phyloP scores from a whole-genome alignment of 2,888 invertebrate species.

The Mythimna albipuncta region DNA sequence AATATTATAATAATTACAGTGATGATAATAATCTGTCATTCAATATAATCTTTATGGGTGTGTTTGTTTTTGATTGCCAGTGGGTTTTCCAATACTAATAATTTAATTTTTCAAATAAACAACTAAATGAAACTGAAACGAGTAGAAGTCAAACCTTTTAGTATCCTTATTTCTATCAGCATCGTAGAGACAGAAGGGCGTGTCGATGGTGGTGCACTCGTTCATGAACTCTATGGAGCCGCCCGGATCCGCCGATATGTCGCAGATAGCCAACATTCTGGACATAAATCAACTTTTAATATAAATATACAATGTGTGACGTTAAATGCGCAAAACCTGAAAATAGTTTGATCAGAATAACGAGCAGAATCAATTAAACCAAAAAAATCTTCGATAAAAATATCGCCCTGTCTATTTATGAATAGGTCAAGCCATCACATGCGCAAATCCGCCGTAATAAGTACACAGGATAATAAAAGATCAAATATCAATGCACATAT shows the following conservation, averaged over 20 bases:
- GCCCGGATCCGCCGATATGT: conserved; percentile 99
- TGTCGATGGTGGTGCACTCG: conserved; percentile 99
- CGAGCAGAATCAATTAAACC: too few relatives aligned
- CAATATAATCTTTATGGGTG: not conserved
- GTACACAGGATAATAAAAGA: too few relatives aligned
- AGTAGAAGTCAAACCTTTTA: conserved; percentile 91
- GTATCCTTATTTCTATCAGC: conserved; percentile 99
- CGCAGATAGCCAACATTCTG: conserved; percentile 98
- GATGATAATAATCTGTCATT: not conserved
- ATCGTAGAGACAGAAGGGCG: conserved; percentile 99
- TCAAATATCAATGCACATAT: too few relatives aligned
- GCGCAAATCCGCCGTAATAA: too few relatives aligned
- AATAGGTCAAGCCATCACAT: too few relatives aligned
- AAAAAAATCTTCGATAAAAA: too few relatives aligned
- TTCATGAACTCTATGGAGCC: conserved; percentile 99
- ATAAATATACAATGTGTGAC: not conserved
- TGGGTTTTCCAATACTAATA: not conserved
- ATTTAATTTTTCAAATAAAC: too few relatives aligned
- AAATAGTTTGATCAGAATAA: too few relatives aligned
- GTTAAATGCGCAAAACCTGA: too few relatives aligned
- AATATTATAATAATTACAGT: not conserved
- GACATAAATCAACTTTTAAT: conserved; percentile 16
- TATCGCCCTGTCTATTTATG: too few relatives aligned
- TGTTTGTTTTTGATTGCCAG: not conserved
- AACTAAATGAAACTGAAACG: not conserved